Evolutionary conservation across 2,113 vertebrate species (phyloP).

Genomic region (Psittacula cyanocephala): DNA sequence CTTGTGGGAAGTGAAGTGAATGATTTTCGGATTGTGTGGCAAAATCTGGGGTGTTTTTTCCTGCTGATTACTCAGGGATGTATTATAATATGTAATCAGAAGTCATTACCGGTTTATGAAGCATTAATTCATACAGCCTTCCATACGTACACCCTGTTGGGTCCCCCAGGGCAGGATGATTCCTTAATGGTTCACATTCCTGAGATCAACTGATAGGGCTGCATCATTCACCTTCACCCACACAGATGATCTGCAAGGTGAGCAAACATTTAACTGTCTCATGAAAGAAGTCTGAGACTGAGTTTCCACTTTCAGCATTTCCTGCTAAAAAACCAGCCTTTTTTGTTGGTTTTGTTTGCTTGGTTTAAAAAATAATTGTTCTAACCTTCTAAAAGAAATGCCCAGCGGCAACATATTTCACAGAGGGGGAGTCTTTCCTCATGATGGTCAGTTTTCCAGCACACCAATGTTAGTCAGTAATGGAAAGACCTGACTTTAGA

Average conservation of each 20-base stretch:
- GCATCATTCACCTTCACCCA: not conserved
- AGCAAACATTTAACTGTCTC: not conserved
- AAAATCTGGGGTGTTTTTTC: constrained; percentile 11
- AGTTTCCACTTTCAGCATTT: not conserved
- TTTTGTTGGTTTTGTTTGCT: not conserved
- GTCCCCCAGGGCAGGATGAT: not conserved
- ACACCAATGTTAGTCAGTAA: not conserved
- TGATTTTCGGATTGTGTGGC: not conserved
- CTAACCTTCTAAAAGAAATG: not conserved
- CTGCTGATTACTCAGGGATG: constrained; percentile 14
- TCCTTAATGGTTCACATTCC: not conserved
- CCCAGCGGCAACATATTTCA: accelerated
- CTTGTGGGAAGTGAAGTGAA: not conserved
- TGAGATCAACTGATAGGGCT: not conserved
- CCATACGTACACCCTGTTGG: not conserved
- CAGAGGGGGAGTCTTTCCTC: not conserved
- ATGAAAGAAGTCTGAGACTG: not conserved
- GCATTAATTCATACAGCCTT: constrained; percentile 8
- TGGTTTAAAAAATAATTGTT: not conserved
- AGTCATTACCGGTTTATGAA: constrained; percentile 36
- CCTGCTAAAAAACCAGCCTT: not conserved
- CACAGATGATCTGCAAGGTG: not conserved
- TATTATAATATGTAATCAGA: constrained; percentile 25
- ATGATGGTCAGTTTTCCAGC: not conserved
- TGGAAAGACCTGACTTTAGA: not conserved